A percentile compares a stretch with the other conserved stretches of the same genome.
Conservation (phyloP, 1,140 invertebrate species). For the Cotesia typhae region DNA sequence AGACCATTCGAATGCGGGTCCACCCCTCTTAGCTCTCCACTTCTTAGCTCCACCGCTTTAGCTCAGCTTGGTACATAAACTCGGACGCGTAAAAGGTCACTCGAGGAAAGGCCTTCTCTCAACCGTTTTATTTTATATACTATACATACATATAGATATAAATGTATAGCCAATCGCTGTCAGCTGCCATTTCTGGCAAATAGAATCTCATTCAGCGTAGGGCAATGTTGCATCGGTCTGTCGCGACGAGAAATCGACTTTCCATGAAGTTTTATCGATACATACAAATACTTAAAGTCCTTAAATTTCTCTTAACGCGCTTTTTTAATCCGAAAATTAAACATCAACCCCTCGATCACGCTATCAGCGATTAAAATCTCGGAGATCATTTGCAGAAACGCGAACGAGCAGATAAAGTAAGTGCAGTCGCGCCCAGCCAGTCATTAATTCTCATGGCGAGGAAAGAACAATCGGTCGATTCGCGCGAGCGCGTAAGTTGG, state of each 20-base stretch:
- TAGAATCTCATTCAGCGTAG: slow-evolving; percentile 32
- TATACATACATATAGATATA: too few species aligned
- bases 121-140: slow-evolving; percentile 26
- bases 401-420: background rate
- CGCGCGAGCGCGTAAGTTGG: slow-evolving; percentile 19
- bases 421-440: slow-evolving; percentile 21
- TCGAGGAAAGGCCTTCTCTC: slow-evolving; percentile 35
- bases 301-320: background rate
- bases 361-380: background rate
- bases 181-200: slow-evolving; percentile 40
- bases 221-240: slow-evolving; percentile 26
- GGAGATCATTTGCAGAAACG: too few species aligned
- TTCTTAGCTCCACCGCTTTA: slow-evolving; percentile 25
- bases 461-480: slow-evolving; percentile 23
- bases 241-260: slow-evolving; percentile 36
- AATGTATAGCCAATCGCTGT: slow-evolving; percentile 13
- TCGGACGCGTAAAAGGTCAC: slow-evolving; percentile 44
- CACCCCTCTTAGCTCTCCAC: slow-evolving; percentile 35
- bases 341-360: slow-evolving; percentile 1
- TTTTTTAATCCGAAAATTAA: too few species aligned
- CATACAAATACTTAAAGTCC: background rate
- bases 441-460: slow-evolving; percentile 16
- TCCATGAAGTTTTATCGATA: slow-evolving; percentile 27
- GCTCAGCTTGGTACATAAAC: slow-evolving; percentile 31
- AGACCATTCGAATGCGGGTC: slow-evolving; percentile 37